A percentile compares a stretch with the other conserved stretches of the same genome.
Conservation (phyloP, 2,113 vertebrate genomes). For the Acrocephalus kingi region DNA sequence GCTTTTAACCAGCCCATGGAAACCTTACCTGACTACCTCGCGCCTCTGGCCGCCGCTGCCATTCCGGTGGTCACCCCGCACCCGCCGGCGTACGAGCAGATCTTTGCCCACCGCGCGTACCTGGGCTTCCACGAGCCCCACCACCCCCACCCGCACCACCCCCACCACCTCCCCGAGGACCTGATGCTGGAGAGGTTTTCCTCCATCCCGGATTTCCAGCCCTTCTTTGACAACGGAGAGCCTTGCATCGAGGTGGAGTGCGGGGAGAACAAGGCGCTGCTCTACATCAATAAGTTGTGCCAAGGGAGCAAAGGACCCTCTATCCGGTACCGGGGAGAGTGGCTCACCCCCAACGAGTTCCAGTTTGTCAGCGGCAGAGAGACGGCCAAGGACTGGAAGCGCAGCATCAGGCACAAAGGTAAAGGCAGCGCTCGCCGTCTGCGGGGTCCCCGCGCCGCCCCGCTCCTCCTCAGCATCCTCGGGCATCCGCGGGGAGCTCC, state of each 20-base stretch:
- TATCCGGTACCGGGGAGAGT: slow-evolving; percentile 95
- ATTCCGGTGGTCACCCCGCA: slow-evolving; percentile 89
- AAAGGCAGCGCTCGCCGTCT: slow-evolving; percentile 2
- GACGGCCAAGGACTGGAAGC: slow-evolving; percentile 97
- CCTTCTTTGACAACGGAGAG: slow-evolving; percentile 93
- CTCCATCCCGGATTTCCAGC: slow-evolving; percentile 93
- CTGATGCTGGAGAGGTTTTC: slow-evolving; percentile 91
- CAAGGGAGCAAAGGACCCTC: slow-evolving; percentile 97
- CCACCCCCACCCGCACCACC: slow-evolving; percentile 77
- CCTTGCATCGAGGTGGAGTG: slow-evolving; percentile 99
- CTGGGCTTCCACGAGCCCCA: slow-evolving; percentile 82
- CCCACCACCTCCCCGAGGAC: slow-evolving; percentile 85
- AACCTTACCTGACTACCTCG: slow-evolving; percentile 80
- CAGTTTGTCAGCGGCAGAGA: slow-evolving; percentile 99
- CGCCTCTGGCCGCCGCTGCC: slow-evolving; percentile 86
- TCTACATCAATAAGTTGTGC: slow-evolving; percentile 96
- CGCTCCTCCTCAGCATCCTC: neutral
- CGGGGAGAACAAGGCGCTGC: slow-evolving; percentile 94
- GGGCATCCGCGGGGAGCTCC: neutral
- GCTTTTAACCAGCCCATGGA: slow-evolving; percentile 86
- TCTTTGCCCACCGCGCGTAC: slow-evolving; percentile 85
- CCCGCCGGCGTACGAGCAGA: slow-evolving; percentile 84
- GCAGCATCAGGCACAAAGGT: slow-evolving; percentile 98
- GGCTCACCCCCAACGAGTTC: slow-evolving; percentile 98
- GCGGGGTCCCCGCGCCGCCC: neutral